Base-by-base conservation (phyloP, 2,888 invertebrate species). In the Eupithecia inturbata region DNA sequence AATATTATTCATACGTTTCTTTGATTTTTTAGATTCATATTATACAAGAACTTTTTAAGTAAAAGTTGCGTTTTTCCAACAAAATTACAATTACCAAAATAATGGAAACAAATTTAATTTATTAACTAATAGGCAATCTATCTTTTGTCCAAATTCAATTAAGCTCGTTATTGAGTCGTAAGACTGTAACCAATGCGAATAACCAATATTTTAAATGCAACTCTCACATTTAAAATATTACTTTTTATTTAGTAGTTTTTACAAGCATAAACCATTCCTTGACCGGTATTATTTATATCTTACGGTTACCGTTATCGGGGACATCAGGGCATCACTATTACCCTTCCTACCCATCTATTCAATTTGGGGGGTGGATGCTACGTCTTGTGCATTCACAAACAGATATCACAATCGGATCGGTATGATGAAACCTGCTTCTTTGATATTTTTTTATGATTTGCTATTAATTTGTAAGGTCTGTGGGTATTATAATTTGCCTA, bases 311-410 rank as follows among this genome's bases (percentile, higher is more conserved):
- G 28, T 36, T 36, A 64, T n/a, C 45, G 22, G 41, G 28, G 53
- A 57, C 26, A 57, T 57, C 22, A 39, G 33, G n/a, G 60, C 66
- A 67, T 66, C 60, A 33, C 60, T 67, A 62, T 16, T 41, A 45
- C 22, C 41, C 62, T 28, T 57, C 83, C 81, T 83, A 81, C 82
- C 28, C 84, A 87, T 88, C 88, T 90, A 89, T 89, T 88, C 88
- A 89, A 87, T 89, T 89, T 88, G 89, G 85, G 86, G 86, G 84
- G 82, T 84, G 86, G 83, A 79, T 82, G 82, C 87, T 86, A 90
- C 88, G 88, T 86, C 88, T 89, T 88, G 88, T 91, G 92, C 91
- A 93, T 93, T 91, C 84, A 82, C 90, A 91, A 93, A 86, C 85
- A 91, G 88, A 76, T 80, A 77, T 83, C 77, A 80, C 81, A 79